Conservation (phyloP, 37 sponge, comb jelly and placozoan genomes). For the Dysidea cf. avara region DNA sequence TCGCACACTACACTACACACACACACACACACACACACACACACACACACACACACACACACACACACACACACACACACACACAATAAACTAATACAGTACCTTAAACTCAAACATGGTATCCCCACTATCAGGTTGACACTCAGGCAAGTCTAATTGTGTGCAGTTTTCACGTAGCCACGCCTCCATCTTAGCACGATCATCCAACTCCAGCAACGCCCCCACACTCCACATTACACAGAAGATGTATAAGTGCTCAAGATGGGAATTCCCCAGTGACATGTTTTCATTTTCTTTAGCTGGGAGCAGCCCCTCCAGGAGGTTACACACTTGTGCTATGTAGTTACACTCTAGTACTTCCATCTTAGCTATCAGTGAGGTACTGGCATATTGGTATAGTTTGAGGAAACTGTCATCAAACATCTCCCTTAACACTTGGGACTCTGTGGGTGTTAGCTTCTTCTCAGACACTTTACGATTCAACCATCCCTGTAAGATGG, state of each 20-base stretch:
- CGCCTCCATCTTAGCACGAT: conserved; percentile 87
- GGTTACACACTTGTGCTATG: conserved; percentile 74
- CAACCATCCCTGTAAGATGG: conserved; percentile 88
- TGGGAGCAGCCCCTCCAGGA: conserved; percentile 93
- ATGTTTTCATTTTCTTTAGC: conserved; percentile 66
- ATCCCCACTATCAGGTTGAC: conserved; percentile 59
- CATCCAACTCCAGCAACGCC: conserved; percentile 90
- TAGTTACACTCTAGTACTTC: conserved; percentile 88
- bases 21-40: too few relatives aligned
- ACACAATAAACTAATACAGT: background rate
- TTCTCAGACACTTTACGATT: conserved; percentile 63
- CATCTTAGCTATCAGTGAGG: conserved; percentile 83
- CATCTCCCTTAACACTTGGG: conserved; percentile 61
- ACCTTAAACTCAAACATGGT: conserved; percentile 97
- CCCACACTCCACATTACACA: conserved; percentile 98
- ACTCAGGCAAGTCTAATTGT: conserved; percentile 70
- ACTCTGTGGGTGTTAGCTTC: conserved; percentile 72
- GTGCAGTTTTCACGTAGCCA: conserved; percentile 79
- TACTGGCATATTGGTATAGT: conserved; percentile 64
- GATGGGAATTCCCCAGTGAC: conserved; percentile 48
- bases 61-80: background rate
- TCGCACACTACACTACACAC: too few relatives aligned
- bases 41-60: too few relatives aligned
- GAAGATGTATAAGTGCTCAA: conserved; percentile 93
- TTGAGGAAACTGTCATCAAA: conserved; percentile 80